Evolutionary conservation across 2,797 vertebrate species (phyloP), one percentile per base, ranked within the genome.

Genomic region (Enteromius viviparus): DNA sequence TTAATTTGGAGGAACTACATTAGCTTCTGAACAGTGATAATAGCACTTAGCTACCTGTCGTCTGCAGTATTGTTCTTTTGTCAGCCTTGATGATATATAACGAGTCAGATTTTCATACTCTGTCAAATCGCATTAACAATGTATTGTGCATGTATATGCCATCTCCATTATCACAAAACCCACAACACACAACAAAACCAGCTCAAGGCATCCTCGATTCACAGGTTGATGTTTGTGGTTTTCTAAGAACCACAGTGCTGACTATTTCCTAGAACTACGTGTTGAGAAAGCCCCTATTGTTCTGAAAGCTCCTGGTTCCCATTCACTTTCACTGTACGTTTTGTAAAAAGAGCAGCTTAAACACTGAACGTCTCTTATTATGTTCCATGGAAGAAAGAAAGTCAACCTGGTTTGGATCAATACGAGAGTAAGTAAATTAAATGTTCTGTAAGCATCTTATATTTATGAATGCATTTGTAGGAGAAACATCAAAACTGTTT

Each of bases 401-500:
- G 19, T 40, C 19, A 68, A n/a, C 40, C n/a, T 6, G 37, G 37
- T 42, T 69, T 45, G 37, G 6, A 69, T 42, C 66, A 42, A 45
- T 12, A 69, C 23, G 37, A 69, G 2, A 6, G 37, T 42, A 21
- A 68, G 10, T 42, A 42, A 68, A 42, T 42, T 2, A 68, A n/a
- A 68, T 68, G 40, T 42, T 65, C 17, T n/a, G 17, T 11, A 53
- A 32, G 0, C 0, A 6, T 45, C 6, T 64, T 62, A 26, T 3
- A 45, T 17, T 62, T 9, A 74, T 19, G 3, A 26, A 12, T 74
- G 47, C 12, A 65, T 75, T 58, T 49, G 45, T 53, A 76, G 47
- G 72, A 58, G 55, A 62, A 15, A 15, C 51, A 75, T 75, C 72
- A 34, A 21, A 34, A 51, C n/a, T 23, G 12, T 71, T 76, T 76